phyloP scores from a whole-genome alignment of 2,113 vertebrate species.

The Hystrix brachyura region DNA sequence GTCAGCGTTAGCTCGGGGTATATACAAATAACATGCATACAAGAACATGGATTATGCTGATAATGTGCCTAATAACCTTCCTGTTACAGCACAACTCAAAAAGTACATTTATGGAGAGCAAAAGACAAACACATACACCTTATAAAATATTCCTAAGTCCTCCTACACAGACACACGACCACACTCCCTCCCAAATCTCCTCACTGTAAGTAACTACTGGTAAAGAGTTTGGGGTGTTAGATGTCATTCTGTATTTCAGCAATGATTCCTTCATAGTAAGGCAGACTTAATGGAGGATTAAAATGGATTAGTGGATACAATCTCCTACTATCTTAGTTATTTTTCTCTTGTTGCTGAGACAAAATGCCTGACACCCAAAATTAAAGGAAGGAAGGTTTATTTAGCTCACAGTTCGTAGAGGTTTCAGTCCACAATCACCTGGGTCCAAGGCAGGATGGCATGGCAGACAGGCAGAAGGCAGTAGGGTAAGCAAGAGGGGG shows the following conservation, averaged over 20 bases:
- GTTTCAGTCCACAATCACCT: too few relatives aligned
- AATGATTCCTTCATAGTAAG: neutral
- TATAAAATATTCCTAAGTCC: neutral
- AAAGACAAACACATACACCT: neutral
- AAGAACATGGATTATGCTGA: neutral
- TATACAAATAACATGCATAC: neutral
- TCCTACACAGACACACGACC: neutral
- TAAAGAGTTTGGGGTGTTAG: neutral
- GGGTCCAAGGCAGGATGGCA: too few relatives aligned
- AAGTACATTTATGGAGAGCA: neutral
- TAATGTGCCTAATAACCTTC: neutral
- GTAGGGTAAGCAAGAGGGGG: too few relatives aligned
- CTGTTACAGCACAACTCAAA: neutral
- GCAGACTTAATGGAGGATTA: neutral
- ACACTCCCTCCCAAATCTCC: neutral
- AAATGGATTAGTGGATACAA: constrained; percentile 10
- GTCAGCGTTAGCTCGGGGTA: neutral
- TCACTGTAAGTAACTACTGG: neutral
- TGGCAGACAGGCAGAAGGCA: too few relatives aligned
- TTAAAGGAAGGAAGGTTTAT: too few relatives aligned
- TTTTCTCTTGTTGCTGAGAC: too few relatives aligned
- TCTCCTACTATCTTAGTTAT: neutral
- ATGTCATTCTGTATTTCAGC: neutral
- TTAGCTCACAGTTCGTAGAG: too few relatives aligned
- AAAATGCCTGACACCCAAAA: too few relatives aligned